Conservation (phyloP, 2,797 vertebrate species). For the Lithobates sylvaticus region DNA sequence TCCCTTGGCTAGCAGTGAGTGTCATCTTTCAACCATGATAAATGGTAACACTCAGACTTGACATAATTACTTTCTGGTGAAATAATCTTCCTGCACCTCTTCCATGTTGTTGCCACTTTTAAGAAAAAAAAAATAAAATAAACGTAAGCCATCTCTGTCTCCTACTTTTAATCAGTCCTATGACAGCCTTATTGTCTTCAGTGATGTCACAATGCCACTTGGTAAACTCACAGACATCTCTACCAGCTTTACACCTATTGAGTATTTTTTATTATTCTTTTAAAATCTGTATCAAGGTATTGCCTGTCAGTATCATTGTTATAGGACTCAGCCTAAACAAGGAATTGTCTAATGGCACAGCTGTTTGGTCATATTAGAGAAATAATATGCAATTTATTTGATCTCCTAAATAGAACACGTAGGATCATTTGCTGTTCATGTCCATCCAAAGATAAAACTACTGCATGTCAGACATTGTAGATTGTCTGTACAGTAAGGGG, state of each 20-base stretch:
- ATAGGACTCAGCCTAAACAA: background rate
- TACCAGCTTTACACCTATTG: too few relatives aligned
- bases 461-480: too few relatives aligned
- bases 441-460: too few relatives aligned
- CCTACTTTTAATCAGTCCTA: constrained; percentile 74
- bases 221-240: background rate
- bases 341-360: background rate
- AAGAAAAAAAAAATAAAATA: constrained; percentile 58
- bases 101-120: constrained; percentile 64
- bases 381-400: too few relatives aligned
- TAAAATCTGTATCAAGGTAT: background rate
- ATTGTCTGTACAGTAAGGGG: too few relatives aligned
- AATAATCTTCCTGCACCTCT: constrained; percentile 82
- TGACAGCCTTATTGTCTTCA: constrained; percentile 59
- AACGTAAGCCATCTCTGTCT: constrained; percentile 67
- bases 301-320: background rate
- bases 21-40: constrained; percentile 92
- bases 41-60: constrained; percentile 84
- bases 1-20: constrained; percentile 92
- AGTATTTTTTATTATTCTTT: background rate
- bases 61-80: constrained; percentile 96
- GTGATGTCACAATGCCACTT: background rate
- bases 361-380: too few relatives aligned
- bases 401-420: too few relatives aligned
- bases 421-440: too few relatives aligned